These are phyloP conservation scores for Lepidocyrtoides sp. DNA, from an alignment of 2,888 invertebrate genomes.

Conservation along the genomic window DNA sequence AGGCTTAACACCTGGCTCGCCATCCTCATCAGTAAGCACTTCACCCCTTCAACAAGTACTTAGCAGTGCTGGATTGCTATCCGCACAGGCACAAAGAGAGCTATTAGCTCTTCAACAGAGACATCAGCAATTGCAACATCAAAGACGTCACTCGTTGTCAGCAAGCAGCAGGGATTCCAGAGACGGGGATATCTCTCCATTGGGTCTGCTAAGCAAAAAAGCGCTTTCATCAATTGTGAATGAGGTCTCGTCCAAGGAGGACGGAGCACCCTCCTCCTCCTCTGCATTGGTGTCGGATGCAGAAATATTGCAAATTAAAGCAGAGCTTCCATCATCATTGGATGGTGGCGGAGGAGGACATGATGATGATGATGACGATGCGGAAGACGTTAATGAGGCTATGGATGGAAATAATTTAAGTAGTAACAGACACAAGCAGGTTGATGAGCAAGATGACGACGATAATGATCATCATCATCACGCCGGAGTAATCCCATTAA, in stretches of 20 bases:
- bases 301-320: conserved; percentile 84
- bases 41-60: conserved; percentile 82
- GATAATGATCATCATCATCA: conserved; percentile 65
- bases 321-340: conserved; percentile 79
- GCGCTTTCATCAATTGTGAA: conserved; percentile 60
- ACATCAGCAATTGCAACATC: conserved; percentile 74
- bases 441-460: conserved; percentile 64
- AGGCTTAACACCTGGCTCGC: conserved; percentile 54
- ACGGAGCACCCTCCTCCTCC: conserved; percentile 10
- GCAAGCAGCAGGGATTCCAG: conserved; percentile 67
- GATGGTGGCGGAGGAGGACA: conserved; percentile 47
- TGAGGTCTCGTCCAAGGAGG: conserved; percentile 37
- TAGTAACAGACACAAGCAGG: conserved; percentile 25
- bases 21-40: conserved; percentile 79
- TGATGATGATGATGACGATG: conserved; percentile 82
- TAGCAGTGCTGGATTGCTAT: conserved; percentile 71
- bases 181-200: conserved; percentile 58
- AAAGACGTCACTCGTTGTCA: conserved; percentile 57
- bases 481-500: conserved; percentile 70
- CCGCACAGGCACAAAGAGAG: conserved; percentile 79
- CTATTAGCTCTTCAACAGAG: conserved; percentile 82
- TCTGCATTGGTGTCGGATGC: conserved; percentile 66
- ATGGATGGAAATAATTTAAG: conserved; percentile 67
- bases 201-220: conserved; percentile 71
- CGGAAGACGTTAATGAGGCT: conserved; percentile 77